phyloP scores from a whole-genome alignment of 2,888 invertebrate genomes.

The Corbicula japonica region DNA sequence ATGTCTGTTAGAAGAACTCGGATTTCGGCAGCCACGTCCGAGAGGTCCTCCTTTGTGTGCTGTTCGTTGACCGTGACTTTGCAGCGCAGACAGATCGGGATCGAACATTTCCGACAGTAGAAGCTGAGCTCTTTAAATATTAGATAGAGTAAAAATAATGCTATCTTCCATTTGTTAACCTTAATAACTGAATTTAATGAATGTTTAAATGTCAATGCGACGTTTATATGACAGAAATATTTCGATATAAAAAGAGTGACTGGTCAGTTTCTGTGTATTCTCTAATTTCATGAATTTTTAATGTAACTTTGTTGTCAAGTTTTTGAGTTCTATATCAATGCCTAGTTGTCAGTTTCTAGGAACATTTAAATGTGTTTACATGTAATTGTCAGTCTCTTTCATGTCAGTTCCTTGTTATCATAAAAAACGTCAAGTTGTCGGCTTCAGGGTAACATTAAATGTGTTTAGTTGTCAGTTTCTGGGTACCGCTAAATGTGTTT shows the following conservation, averaged over 20 bases:
- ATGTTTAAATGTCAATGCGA: too few relatives aligned
- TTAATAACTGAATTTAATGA: too few relatives aligned
- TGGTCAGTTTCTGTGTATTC: too few relatives aligned
- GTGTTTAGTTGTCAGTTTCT: too few relatives aligned
- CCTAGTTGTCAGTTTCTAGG: not conserved
- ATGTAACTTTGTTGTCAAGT: not conserved
- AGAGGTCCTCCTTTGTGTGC: conserved; percentile 64
- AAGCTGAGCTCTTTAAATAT: conserved; percentile 58
- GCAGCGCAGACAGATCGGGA: conserved; percentile 68
- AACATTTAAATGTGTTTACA: not conserved
- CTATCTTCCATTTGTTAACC: too few relatives aligned
- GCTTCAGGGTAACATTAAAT: not conserved
- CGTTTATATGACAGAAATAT: too few relatives aligned
- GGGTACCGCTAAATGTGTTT: too few relatives aligned
- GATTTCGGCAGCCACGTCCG: conserved; percentile 65
- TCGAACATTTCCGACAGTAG: conserved; percentile 65
- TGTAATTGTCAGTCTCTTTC: not conserved
- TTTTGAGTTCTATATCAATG: not conserved
- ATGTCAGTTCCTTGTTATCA: not conserved
- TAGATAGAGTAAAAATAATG: not conserved
- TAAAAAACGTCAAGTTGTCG: not conserved
- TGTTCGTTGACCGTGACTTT: conserved; percentile 71
- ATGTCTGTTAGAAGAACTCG: conserved; percentile 60
- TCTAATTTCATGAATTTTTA: too few relatives aligned
- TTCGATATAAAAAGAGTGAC: too few relatives aligned